These are phyloP conservation scores for Panopea generosa DNA, from an alignment of 2,888 invertebrate species.

Conservation along the genomic window DNA sequence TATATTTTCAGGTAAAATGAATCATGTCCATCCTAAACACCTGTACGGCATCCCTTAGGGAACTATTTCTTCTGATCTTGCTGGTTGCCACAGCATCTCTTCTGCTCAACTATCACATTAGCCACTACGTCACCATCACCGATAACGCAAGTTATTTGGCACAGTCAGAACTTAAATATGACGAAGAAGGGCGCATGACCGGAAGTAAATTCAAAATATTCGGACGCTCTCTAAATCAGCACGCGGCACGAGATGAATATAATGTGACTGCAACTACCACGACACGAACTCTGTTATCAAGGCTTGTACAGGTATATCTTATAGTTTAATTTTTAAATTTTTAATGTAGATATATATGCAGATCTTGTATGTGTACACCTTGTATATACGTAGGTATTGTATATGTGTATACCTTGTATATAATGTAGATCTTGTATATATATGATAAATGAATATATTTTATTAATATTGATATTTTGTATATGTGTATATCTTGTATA, in stretches of 20 bases:
- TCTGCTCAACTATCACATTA: conserved; percentile 34
- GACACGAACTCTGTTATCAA: background rate
- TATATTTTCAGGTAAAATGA: conserved; percentile 22
- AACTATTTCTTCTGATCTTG: conserved; percentile 35
- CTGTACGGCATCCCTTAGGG: conserved; percentile 9
- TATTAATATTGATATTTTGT: too few relatives aligned
- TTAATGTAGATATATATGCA: too few relatives aligned
- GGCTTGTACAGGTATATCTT: conserved; percentile 17
- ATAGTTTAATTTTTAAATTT: background rate
- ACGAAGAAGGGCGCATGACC: conserved; percentile 1
- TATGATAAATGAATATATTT: too few relatives aligned
- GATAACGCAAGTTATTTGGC: conserved; percentile 8
- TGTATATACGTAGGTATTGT: too few relatives aligned
- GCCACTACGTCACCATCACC: conserved; percentile 25
- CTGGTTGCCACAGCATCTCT: conserved; percentile 32
- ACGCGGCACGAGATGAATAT: conserved; percentile 10
- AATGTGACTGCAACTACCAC: background rate
- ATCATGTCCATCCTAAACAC: conserved; percentile 11
- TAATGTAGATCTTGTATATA: too few relatives aligned
- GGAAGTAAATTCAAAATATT: conserved; percentile 8
- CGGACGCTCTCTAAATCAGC: conserved; percentile 38
- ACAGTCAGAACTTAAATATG: conserved; percentile 7
- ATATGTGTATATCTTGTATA: too few relatives aligned
- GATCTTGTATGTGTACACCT: too few relatives aligned
- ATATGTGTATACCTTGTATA: too few relatives aligned